Evolutionary conservation across 2,888 invertebrate genomes (phyloP).

Genomic region (Pheosia gnoma): DNA sequence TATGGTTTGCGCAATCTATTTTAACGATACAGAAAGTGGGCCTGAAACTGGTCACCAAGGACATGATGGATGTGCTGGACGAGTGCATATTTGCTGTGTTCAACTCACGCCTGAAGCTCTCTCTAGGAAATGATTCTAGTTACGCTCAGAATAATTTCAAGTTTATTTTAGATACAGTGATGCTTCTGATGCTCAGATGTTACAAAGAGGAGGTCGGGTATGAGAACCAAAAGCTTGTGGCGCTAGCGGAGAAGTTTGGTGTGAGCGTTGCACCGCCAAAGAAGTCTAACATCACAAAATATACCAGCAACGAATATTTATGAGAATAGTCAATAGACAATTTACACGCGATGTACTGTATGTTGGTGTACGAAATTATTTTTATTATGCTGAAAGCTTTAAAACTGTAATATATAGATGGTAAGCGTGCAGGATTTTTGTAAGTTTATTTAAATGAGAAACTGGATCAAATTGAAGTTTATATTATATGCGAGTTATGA

Average conservation of each 20-base stretch:
- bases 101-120: conserved; percentile 87
- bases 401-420: conserved; percentile 80
- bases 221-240: conserved; percentile 80
- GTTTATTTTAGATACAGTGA: conserved; percentile 87
- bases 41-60: conserved; percentile 89
- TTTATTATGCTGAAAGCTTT: conserved; percentile 82
- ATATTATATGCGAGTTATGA: conserved; percentile 81
- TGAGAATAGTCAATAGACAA: conserved; percentile 68
- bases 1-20: conserved; percentile 91
- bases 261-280: conserved; percentile 81
- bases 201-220: conserved; percentile 85
- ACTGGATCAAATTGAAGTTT: conserved; percentile 79
- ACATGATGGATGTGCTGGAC: conserved; percentile 89
- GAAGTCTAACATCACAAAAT: conserved; percentile 86
- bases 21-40: conserved; percentile 90
- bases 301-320: conserved; percentile 87
- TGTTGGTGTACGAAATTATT: conserved; percentile 67
- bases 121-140: conserved; percentile 70
- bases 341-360: conserved; percentile 36
- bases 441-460: conserved; percentile 77
- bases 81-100: conserved; percentile 89
- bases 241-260: conserved; percentile 82
- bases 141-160: conserved; percentile 86
- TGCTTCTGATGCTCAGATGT: conserved; percentile 85
- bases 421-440: conserved; percentile 81